Evolutionary conservation across 1,140 invertebrate genomes (phyloP).

Genomic region (Aphelenchoides besseyi): DNA sequence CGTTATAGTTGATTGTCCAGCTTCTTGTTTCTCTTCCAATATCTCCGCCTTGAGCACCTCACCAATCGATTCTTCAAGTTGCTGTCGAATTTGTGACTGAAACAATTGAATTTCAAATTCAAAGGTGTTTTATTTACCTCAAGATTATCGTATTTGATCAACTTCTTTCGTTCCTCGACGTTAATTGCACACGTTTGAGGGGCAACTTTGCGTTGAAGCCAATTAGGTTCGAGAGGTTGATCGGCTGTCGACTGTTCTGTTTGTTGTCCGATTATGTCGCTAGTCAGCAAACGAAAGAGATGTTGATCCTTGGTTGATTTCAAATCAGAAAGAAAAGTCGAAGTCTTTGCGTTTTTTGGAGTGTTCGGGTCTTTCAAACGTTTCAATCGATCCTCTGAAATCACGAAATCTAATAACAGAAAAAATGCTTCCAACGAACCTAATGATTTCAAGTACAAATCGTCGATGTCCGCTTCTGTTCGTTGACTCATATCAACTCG

Average conservation of each 20-base stretch:
- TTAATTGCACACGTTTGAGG: constrained; percentile 47
- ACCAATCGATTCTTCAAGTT: background rate
- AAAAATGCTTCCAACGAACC: constrained; percentile 19
- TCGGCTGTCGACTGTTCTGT: constrained; percentile 13
- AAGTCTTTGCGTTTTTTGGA: constrained; percentile 18
- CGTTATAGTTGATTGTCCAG: background rate
- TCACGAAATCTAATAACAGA: constrained; percentile 14
- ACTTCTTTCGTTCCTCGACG: constrained; percentile 27
- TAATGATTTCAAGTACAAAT: constrained; percentile 29
- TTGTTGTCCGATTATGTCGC: constrained; percentile 34
- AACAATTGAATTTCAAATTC: background rate
- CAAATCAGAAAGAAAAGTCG: constrained; percentile 32
- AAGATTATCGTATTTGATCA: constrained; percentile 46
- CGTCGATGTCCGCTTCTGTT: constrained; percentile 30
- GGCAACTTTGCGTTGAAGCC: constrained; percentile 53
- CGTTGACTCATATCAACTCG: constrained; percentile 9
- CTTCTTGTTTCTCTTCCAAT: constrained; percentile 16
- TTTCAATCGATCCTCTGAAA: constrained; percentile 37
- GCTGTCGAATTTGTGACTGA: constrained; percentile 11
- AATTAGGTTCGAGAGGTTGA: constrained; percentile 36
- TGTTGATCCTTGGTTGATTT: constrained; percentile 30
- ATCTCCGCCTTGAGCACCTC: background rate
- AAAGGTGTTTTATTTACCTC: constrained; percentile 31
- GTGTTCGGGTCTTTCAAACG: constrained; percentile 34
- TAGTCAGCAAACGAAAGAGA: constrained; percentile 37